Evolutionary conservation across 2,888 invertebrate species (phyloP).

Genomic region (Cryptocephalus primarius): DNA sequence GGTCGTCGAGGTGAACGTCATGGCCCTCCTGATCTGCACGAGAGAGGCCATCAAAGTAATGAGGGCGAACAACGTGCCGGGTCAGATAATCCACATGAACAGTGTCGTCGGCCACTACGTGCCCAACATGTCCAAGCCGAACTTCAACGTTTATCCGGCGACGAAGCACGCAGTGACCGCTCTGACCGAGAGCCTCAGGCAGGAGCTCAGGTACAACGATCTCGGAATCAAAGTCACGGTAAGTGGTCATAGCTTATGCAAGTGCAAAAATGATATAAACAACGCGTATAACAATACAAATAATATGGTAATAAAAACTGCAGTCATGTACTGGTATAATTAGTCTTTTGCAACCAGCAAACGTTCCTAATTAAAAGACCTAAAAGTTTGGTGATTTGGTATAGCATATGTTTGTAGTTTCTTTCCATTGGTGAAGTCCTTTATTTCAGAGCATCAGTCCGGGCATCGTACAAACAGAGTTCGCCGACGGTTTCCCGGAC

Average conservation of each 20-base stretch:
- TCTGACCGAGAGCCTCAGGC: slow-evolving; percentile 18
- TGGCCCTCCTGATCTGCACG: slow-evolving; percentile 20
- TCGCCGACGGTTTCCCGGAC: slow-evolving; percentile 9
- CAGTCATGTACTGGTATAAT: no score
- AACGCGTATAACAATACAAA: no score
- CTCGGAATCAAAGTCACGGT: slow-evolving; percentile 21
- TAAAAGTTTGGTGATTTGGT: no score
- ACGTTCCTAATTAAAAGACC: no score
- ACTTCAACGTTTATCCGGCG: slow-evolving; percentile 19
- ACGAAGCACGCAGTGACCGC: slow-evolving; percentile 22
- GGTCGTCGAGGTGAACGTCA: slow-evolving; percentile 19
- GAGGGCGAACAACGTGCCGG: slow-evolving; percentile 14
- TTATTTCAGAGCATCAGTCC: slow-evolving; percentile 23
- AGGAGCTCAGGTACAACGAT: slow-evolving; percentile 13
- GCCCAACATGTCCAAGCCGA: slow-evolving; percentile 10
- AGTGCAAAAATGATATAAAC: no score
- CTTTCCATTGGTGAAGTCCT: no score
- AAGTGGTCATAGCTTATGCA: slow-evolving; percentile 7
- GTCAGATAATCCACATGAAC: slow-evolving; percentile 22
- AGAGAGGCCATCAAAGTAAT: slow-evolving; percentile 20
- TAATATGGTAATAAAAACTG: no score
- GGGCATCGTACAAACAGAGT: slow-evolving; percentile 17
- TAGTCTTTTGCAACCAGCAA: no score
- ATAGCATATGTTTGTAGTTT: no score
- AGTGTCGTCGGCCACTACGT: slow-evolving; percentile 17